Conservation (phyloP, 2,797 vertebrate genomes). For the Furcifer pardalis region DNA sequence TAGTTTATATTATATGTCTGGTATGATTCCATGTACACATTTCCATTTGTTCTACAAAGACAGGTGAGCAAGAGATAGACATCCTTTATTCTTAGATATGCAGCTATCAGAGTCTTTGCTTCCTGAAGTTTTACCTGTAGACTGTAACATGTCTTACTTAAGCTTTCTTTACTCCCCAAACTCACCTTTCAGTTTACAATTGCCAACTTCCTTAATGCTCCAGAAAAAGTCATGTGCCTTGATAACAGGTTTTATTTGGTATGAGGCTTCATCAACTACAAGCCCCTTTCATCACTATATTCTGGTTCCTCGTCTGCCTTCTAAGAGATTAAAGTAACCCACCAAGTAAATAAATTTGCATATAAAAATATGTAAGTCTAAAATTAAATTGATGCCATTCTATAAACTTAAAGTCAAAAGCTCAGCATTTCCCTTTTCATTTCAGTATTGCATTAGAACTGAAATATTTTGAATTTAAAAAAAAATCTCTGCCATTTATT, state of each 20-base stretch:
- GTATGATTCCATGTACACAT: not conserved
- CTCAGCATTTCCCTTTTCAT: not conserved
- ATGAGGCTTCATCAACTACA: too few species aligned
- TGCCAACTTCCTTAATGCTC: too few species aligned
- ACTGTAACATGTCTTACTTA: not conserved
- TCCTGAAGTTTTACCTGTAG: not conserved
- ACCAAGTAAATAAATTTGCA: not conserved
- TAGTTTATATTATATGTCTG: not conserved
- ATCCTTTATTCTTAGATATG: not conserved
- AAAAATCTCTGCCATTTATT: not conserved
- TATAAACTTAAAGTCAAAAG: not conserved
- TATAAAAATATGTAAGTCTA: not conserved
- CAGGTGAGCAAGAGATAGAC: not conserved
- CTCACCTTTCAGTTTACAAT: too few species aligned
- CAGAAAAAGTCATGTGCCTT: too few species aligned
- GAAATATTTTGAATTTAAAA: not conserved
- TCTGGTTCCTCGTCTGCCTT: not conserved
- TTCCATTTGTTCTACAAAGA: fast-evolving
- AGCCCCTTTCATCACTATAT: not conserved
- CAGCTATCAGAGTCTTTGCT: not conserved
- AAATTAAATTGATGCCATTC: not conserved
- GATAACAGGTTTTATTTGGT: too few species aligned
- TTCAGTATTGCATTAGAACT: not conserved
- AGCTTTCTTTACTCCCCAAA: too few species aligned
- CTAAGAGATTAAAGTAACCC: not conserved